Evolutionary conservation across 2,113 vertebrate genomes (phyloP), one percentile per base, ranked within the genome.

Genomic region (Tonatia bakeri): DNA sequence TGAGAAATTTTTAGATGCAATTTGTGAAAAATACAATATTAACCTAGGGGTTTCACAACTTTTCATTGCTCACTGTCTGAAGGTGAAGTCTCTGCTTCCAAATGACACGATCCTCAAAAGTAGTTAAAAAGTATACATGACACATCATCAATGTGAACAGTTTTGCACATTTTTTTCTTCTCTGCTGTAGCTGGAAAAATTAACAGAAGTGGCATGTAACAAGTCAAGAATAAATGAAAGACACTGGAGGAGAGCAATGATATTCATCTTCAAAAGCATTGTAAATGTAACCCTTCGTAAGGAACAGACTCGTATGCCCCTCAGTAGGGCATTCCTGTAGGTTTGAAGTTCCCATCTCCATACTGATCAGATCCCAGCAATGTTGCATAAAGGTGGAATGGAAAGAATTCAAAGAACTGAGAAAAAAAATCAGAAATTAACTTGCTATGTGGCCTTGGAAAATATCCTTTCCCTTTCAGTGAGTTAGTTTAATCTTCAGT

Each of bases 11-110:
- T 97, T 92, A 69, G 59, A 93, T 83, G n/a, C 91, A 31, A 87
- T 91, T 94, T 87, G 92, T 83, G 76, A 95, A 96, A 94, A 94
- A 84, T 91, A 93, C n/a, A 94, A 64, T 88, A 94, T 61, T 94
- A 64, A 94, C 40, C 95, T 73, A 82, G 17, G n/a, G 36, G 13
- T 67, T 94, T 94, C 54, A 43, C n/a, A 94, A 14, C 36, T 24
- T 95, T 22, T 14, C 12, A 19, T 4, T n/a, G 56, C 90, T 95
- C 33, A 83, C 1, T 19, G 0, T 64, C 3, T 70, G 91, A 79
- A 83, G 5, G 47, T 56, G 64, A 96, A 81, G 67, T 76, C 3
- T 43, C 22, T 70, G 28, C 73, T 96, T 81, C 3, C 80, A 54
- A 93, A 47, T 3, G 0, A 33, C 82, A 40, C 47, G n/a, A 75